Evolutionary conservation across 2,113 vertebrate species (phyloP).

Genomic region (Antechinus flavipes): DNA sequence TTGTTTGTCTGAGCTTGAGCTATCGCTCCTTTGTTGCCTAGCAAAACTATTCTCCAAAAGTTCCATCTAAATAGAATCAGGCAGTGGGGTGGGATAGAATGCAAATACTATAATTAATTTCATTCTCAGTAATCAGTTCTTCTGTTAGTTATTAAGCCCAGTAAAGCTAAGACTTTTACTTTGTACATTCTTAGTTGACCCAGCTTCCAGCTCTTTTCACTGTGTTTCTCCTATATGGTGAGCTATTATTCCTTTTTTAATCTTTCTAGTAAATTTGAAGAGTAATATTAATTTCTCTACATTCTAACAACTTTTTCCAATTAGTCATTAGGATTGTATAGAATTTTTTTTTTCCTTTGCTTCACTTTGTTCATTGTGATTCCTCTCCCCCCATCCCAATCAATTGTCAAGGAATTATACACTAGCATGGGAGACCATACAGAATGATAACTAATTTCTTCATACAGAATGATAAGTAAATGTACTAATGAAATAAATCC

Average conservation of each 20-base stretch:
- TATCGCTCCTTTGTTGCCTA: neutral
- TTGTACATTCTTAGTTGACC: neutral
- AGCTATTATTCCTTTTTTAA: neutral
- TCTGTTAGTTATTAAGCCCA: neutral
- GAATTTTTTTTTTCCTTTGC: neutral
- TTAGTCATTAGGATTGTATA: neutral
- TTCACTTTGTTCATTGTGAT: neutral
- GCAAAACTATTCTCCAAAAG: neutral
- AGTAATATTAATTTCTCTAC: neutral
- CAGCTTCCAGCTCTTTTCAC: neutral
- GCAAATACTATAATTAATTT: neutral
- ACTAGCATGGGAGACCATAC: neutral
- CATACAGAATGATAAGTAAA: neutral
- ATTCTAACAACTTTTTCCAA: neutral
- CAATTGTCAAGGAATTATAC: neutral
- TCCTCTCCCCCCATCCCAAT: fast-evolving
- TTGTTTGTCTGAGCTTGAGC: neutral
- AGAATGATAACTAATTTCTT: too few relatives aligned
- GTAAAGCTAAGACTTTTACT: neutral
- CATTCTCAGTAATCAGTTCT: neutral
- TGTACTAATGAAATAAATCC: neutral
- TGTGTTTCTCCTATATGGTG: neutral
- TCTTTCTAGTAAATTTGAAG: neutral
- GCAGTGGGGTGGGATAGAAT: neutral
- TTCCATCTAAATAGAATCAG: neutral